phyloP scores from a whole-genome alignment of 2,797 vertebrate species.

The Botia kubotai region DNA sequence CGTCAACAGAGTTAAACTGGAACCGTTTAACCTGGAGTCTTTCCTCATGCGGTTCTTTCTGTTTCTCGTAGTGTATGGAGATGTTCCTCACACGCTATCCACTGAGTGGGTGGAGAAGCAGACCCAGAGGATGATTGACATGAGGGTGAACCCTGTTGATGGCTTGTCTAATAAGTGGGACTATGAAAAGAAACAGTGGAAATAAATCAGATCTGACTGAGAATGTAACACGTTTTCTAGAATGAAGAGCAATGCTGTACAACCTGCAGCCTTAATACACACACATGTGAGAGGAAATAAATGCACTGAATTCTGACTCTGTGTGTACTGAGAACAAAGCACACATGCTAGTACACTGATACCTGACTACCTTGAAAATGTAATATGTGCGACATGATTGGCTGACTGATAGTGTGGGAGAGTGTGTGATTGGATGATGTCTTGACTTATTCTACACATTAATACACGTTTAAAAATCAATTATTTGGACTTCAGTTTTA shows the following conservation, averaged over 20 bases:
- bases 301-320: slow-evolving; percentile 28
- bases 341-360: not conserved
- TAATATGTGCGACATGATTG: slow-evolving; percentile 4
- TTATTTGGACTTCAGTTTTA: no score
- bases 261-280: slow-evolving; percentile 31
- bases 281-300: slow-evolving; percentile 42
- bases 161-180: slow-evolving; percentile 68
- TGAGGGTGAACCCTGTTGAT: slow-evolving; percentile 66
- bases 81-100: slow-evolving; percentile 66
- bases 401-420: slow-evolving; percentile 1
- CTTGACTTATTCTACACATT: not conserved
- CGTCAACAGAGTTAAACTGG: no score
- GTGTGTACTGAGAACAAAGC: slow-evolving; percentile 29
- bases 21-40: not conserved
- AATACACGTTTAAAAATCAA: slow-evolving; percentile 2
- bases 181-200: slow-evolving; percentile 71
- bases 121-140: slow-evolving; percentile 70
- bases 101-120: slow-evolving; percentile 66
- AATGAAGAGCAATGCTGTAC: slow-evolving; percentile 23
- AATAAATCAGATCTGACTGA: slow-evolving; percentile 46
- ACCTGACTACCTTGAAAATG: not conserved
- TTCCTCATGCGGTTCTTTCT: not conserved
- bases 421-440: slow-evolving; percentile 14
- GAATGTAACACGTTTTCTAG: slow-evolving; percentile 1
- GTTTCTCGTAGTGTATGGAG: slow-evolving; percentile 68